Conservation (phyloP, 2,797 vertebrate genomes). For the Meriones psammophilus region DNA sequence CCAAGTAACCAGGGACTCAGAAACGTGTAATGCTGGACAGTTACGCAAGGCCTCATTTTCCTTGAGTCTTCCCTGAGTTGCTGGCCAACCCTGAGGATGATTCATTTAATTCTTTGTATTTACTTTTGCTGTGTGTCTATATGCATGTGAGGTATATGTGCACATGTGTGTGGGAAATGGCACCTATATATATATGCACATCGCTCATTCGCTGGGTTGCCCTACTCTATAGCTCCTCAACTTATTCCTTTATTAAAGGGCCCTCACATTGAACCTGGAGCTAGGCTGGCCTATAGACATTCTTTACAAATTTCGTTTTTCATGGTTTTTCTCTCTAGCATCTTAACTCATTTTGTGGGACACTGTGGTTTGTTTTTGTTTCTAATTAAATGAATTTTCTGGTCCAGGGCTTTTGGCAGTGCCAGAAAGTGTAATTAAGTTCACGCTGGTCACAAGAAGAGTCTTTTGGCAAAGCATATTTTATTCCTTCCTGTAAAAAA, state of each 20-base stretch:
- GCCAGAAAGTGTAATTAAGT: constrained; percentile 78
- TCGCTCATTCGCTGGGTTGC: background rate
- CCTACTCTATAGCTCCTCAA: background rate
- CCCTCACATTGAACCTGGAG: background rate
- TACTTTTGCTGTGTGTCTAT: background rate
- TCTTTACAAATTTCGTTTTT: background rate
- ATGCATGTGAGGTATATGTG: background rate
- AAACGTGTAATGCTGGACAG: fast-evolving
- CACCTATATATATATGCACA: background rate
- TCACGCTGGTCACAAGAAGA: constrained; percentile 71
- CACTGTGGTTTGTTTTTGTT: constrained; percentile 72
- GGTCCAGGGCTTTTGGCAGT: constrained; percentile 68
- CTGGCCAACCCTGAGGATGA: fast-evolving
- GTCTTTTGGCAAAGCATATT: constrained; percentile 72
- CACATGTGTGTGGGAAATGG: background rate
- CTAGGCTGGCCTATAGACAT: background rate
- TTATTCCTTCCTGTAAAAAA: constrained; percentile 62
- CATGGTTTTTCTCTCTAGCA: background rate
- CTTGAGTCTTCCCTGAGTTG: fast-evolving
- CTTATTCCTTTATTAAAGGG: background rate
- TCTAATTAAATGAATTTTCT: constrained; percentile 78
- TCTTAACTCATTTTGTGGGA: background rate
- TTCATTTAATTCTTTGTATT: background rate
- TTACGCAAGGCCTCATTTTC: fast-evolving
- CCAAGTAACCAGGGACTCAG: background rate